These are phyloP conservation scores for Nebria salina DNA, from an alignment of 2,888 invertebrate species.

Conservation along the genomic window DNA sequence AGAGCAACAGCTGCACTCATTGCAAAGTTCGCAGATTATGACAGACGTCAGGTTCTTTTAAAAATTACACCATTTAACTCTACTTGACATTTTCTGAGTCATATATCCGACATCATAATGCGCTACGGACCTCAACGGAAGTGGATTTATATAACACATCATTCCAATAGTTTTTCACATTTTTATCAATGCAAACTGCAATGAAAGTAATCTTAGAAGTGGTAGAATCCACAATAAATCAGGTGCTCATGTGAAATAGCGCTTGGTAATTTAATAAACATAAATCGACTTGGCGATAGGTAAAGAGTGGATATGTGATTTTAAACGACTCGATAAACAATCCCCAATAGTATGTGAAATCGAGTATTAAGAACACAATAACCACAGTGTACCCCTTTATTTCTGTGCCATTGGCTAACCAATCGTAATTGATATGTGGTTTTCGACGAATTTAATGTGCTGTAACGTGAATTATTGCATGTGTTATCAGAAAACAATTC, in stretches of 20 bases:
- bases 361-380: neutral
- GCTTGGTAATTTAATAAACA: neutral
- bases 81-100: slow-evolving; percentile 13
- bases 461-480: slow-evolving; percentile 29
- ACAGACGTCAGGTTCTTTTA: slow-evolving; percentile 3
- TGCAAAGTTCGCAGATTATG: slow-evolving; percentile 18
- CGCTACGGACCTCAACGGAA: neutral
- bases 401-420: slow-evolving; percentile 30
- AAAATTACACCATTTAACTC: neutral
- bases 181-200: no score
- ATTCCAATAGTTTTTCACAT: no score
- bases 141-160: neutral
- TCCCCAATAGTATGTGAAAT: neutral
- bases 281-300: neutral
- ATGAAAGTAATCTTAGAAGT: no score
- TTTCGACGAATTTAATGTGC: slow-evolving; percentile 35
- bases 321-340: neutral
- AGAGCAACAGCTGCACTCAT: slow-evolving; percentile 11
- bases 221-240: neutral
- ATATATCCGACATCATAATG: slow-evolving; percentile 1
- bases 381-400: slow-evolving; percentile 3
- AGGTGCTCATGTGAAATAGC: neutral
- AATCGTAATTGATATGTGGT: slow-evolving; percentile 32
- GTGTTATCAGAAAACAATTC: slow-evolving; percentile 4
- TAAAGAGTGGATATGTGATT: neutral